These are phyloP conservation scores for Mormyrops attenuatus DNA, from an alignment of 2,797 vertebrate species.

Conservation along the genomic window DNA sequence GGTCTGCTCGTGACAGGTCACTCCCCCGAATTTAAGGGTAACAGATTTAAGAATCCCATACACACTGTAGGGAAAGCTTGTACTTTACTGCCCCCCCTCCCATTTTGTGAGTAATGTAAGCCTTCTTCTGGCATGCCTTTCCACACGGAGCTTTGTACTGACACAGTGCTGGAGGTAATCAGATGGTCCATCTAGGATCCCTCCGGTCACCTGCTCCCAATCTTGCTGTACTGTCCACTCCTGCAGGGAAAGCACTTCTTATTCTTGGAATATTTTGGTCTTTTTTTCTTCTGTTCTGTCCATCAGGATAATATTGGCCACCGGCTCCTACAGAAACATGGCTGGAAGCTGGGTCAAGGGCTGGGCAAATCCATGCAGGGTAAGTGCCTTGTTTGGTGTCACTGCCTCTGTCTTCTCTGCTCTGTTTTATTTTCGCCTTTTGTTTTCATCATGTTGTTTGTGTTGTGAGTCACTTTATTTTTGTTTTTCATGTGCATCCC, in stretches of 20 bases:
- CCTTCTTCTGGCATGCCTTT: constrained; percentile 23
- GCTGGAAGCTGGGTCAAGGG: constrained; percentile 99
- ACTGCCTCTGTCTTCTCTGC: constrained; percentile 32
- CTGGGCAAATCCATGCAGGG: constrained; percentile 98
- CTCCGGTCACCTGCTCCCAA: constrained; percentile 52
- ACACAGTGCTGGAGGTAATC: constrained; percentile 11
- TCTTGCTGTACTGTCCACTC: constrained; percentile 57
- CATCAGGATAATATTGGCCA: constrained; percentile 99
- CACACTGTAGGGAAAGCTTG: constrained; percentile 3
- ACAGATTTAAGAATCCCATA: not conserved
- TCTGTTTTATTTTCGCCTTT: constrained; percentile 12
- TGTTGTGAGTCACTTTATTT: not conserved
- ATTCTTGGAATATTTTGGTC: constrained; percentile 99
- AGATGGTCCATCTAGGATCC: constrained; percentile 27
- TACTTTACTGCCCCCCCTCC: constrained; percentile 27
- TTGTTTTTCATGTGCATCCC: not conserved
- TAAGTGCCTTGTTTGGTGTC: constrained; percentile 63
- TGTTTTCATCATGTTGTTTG: not conserved
- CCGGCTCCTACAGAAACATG: constrained; percentile 99
- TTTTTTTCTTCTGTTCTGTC: constrained; percentile 90
- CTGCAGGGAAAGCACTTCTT: constrained; percentile 85
- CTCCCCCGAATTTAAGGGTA: not conserved
- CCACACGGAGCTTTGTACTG: constrained; percentile 14
- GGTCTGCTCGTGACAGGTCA: not conserved
- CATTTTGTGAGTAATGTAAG: constrained; percentile 29